phyloP scores from a whole-genome alignment of 1,140 invertebrate genomes.

The Rhyzopertha dominica region DNA sequence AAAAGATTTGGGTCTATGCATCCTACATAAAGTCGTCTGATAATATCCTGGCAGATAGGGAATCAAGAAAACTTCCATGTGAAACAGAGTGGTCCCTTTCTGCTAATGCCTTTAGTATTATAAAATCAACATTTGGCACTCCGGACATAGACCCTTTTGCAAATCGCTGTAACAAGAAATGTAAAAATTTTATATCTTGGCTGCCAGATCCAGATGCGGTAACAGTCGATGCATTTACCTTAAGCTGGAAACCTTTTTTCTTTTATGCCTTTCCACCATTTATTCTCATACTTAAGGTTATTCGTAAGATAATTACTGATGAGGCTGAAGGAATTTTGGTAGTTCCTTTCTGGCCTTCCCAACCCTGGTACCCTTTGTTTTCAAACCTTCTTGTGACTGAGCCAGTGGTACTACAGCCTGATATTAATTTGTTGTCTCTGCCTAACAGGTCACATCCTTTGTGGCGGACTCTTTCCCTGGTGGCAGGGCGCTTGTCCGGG shows the following conservation, averaged over 20 bases:
- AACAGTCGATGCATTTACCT: no score
- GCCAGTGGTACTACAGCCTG: not conserved
- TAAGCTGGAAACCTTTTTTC: no score
- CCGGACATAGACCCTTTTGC: no score
- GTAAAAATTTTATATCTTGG: no score
- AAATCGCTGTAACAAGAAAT: no score
- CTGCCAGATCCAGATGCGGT: no score
- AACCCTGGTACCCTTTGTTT: conserved; percentile 34
- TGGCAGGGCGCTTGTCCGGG: conserved; percentile 28
- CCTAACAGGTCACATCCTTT: conserved; percentile 20
- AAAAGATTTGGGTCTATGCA: conserved; percentile 26
- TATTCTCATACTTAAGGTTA: conserved; percentile 17
- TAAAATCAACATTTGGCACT: no score
- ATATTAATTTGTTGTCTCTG: conserved; percentile 2
- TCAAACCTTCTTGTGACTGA: not conserved
- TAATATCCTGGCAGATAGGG: conserved; percentile 28
- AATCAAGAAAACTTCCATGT: conserved; percentile 22
- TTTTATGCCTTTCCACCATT: conserved; percentile 33
- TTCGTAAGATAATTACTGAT: conserved; percentile 26
- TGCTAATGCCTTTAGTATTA: no score
- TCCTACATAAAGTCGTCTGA: conserved; percentile 25
- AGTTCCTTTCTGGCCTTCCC: conserved; percentile 37
- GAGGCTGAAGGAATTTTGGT: conserved; percentile 25
- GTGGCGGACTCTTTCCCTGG: conserved; percentile 22
- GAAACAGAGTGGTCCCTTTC: no score